Base-by-base conservation (phyloP, 2,113 vertebrate genomes). In the Bos javanicus region DNA sequence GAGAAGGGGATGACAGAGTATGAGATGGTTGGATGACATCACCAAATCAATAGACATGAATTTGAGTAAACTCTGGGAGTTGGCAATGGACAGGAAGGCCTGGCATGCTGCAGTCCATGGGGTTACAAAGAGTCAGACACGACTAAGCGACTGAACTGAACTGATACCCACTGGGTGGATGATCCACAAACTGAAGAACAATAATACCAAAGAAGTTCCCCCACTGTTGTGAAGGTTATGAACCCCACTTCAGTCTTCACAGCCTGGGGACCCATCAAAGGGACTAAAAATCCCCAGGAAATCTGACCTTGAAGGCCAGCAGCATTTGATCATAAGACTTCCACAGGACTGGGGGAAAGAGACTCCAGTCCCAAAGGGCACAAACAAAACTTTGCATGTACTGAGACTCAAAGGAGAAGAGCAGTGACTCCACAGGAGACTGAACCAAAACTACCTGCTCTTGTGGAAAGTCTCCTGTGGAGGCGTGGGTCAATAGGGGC, bases 121-220 rank as follows among this genome's bases (percentile, higher is more conserved):
- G 33, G 30, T 19, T 0, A 0, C 28, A n/a, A 67, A 67, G 62
- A 67, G 33, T n/a, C 7, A 1, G 33, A 8, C 62, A 67, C 0
- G 33, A 17, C 33, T 67, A 16, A 9, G 33, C 0, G 0, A n/a
- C 33, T n/a, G 62, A 67, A 17, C 33, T 19, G 60, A 62, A 62
- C 28, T 33, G 28, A 15, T 30, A 62, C 14, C 28, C 28, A 62
- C 60, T 15, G 60, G 28, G 26, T 62, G 13, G 14, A 33, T 62
- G 60, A 62, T 26, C 57, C 57, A 5, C 57, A 59, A 26, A 26
- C 57, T 57, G 56, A 25, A 59, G 57, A 59, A 25, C 57, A 26
- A 59, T 62, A 62, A 33, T 62, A 33, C 60, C 28, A 62, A 62
- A 62, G 60, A 16, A 33, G 14, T 14, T 33, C 6, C 60, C 60